phyloP scores from a whole-genome alignment of 2,113 vertebrate genomes.

The Chunga burmeisteri region DNA sequence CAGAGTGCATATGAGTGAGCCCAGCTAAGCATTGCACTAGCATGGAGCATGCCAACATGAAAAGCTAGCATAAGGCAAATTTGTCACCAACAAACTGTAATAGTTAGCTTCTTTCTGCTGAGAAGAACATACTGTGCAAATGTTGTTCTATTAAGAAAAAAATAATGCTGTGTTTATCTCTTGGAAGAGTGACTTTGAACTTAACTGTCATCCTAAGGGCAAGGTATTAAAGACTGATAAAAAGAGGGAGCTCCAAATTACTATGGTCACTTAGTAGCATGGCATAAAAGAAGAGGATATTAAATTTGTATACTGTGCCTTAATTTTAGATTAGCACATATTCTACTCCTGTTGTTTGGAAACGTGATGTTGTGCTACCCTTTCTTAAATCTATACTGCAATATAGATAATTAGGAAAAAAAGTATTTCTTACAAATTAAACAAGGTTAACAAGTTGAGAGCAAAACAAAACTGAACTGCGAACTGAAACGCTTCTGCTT shows the following conservation, averaged over 20 bases:
- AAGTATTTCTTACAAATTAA: not conserved
- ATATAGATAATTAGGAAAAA: not conserved
- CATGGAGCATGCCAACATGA: fast-evolving
- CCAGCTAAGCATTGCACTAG: not conserved
- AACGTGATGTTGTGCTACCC: not conserved
- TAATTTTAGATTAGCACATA: not conserved
- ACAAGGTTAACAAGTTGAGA: not conserved
- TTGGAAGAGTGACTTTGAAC: not conserved
- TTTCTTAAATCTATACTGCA: not conserved
- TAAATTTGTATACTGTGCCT: not conserved
- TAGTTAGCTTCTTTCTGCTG: not conserved
- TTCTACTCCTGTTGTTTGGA: not conserved
- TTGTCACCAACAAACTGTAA: not conserved
- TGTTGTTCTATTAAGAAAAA: not conserved
- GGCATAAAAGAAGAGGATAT: not conserved
- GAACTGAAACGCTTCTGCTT: not conserved
- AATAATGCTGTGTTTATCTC: not conserved
- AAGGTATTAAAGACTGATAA: not conserved
- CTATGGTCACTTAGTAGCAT: not conserved
- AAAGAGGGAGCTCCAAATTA: not conserved
- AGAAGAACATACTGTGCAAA: not conserved
- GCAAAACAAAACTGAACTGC: not conserved
- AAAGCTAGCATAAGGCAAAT: not conserved
- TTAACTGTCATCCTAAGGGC: not conserved
- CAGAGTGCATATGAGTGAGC: fast-evolving